Conservation (phyloP, 2,797 vertebrate species). For the Coilia nasus region DNA sequence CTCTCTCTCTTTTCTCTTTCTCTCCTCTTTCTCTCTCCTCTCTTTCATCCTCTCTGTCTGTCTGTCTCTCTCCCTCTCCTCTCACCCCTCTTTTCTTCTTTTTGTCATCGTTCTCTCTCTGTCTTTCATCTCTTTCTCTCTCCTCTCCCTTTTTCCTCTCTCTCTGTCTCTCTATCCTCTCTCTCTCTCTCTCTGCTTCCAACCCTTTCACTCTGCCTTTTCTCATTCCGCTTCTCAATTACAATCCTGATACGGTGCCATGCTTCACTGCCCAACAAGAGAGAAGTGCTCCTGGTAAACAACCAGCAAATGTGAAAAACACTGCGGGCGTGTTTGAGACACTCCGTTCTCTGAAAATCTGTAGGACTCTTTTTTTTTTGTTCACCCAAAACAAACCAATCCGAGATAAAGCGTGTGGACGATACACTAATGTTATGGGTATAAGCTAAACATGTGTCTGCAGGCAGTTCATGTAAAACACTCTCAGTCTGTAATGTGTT, state of each 20-base stretch:
- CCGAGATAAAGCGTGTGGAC: not conserved
- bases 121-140: not conserved
- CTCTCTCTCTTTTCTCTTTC: slow-evolving; percentile 61
- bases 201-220: slow-evolving; percentile 51
- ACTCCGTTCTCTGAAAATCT: not conserved
- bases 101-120: slow-evolving; percentile 53
- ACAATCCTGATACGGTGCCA: slow-evolving; percentile 52
- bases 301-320: slow-evolving; percentile 24
- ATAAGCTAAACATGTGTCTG: not conserved
- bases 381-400: not conserved
- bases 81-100: slow-evolving; percentile 42
- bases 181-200: slow-evolving; percentile 45
- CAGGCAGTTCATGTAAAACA: slow-evolving; percentile 9
- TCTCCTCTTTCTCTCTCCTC: not conserved
- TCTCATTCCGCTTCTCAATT: slow-evolving; percentile 63
- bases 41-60: not conserved
- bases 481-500: not conserved
- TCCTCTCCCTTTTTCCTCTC: not conserved
- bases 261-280: slow-evolving; percentile 27
- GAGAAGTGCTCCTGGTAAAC: slow-evolving; percentile 17
- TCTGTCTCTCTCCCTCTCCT: not conserved
- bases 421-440: not conserved
- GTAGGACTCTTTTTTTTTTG: not conserved
- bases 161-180: slow-evolving; percentile 54
- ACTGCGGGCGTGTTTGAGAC: not conserved